phyloP scores from a whole-genome alignment of 2,797 vertebrate species.

The Esox masquinongy region DNA sequence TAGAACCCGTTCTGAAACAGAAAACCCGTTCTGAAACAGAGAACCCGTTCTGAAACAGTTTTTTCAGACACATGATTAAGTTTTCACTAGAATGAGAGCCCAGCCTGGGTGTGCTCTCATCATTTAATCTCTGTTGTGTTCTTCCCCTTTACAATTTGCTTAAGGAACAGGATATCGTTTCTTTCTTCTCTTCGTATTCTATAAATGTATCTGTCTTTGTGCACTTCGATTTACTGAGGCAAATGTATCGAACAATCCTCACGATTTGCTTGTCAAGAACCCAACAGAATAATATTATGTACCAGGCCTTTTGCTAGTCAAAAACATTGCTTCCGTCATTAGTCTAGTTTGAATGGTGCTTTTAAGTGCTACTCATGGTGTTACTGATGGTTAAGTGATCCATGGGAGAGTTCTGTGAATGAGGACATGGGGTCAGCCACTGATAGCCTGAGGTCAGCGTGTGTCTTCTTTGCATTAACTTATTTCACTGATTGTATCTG shows the following conservation, averaged over 20 bases:
- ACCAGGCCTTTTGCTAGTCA: no score
- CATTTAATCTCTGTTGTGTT: constrained; percentile 55
- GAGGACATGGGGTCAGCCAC: constrained; percentile 44
- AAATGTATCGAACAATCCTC: no score
- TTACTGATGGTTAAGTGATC: constrained; percentile 32
- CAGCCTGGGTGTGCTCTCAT: constrained; percentile 49
- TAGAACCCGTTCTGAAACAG: constrained; percentile 31
- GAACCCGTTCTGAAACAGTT: constrained; percentile 8
- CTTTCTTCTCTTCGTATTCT: constrained; percentile 30
- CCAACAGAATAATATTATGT: no score
- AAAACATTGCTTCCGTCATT: no score
- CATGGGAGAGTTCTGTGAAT: constrained; percentile 45
- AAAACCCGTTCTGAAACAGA: constrained; percentile 14
- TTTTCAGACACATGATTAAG: constrained; percentile 37
- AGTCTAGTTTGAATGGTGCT: not conserved
- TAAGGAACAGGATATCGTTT: constrained; percentile 37
- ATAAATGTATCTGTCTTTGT: constrained; percentile 16
- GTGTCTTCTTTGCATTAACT: constrained; percentile 50
- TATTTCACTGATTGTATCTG: constrained; percentile 16
- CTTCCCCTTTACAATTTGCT: constrained; percentile 31
- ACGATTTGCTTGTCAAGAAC: no score
- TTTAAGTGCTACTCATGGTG: no score
- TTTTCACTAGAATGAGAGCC: constrained; percentile 45
- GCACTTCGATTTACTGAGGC: not conserved
- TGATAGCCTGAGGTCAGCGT: constrained; percentile 43